Evolutionary conservation across 1,140 invertebrate species (phyloP).

Genomic region (Drosophila truncata): DNA sequence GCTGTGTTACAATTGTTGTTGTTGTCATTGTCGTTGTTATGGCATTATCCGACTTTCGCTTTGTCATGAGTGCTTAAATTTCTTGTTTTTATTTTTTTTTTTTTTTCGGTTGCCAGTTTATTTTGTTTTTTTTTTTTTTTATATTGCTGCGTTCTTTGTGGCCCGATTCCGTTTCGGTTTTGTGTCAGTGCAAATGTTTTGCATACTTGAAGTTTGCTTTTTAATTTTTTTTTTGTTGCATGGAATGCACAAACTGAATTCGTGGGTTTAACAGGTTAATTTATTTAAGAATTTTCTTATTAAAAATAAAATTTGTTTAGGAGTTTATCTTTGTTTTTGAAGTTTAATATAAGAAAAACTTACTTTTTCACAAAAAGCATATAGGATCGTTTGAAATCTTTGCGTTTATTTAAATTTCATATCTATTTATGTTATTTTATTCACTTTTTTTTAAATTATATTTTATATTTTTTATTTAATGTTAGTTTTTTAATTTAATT

Average conservation of each 20-base stretch:
- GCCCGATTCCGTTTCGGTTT: conserved; percentile 28
- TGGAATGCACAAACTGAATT: background rate
- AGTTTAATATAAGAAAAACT: background rate
- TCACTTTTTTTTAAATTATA: too few species aligned
- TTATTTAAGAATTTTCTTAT: background rate
- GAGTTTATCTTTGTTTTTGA: background rate
- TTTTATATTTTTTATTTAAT: too few species aligned
- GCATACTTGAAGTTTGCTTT: conserved; percentile 9
- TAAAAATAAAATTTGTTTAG: background rate
- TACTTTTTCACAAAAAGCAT: too few species aligned
- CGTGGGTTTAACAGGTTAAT: conserved; percentile 7
- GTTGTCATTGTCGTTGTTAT: conserved; percentile 43
- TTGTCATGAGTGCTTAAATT: conserved; percentile 65
- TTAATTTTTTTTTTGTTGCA: background rate
- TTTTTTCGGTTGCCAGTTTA: conserved; percentile 4
- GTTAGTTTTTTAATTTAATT: too few species aligned
- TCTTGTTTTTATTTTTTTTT: conserved; percentile 33
- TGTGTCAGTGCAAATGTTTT: conserved; percentile 43
- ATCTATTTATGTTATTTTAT: too few species aligned
- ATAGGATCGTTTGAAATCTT: background rate
- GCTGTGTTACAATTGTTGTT: conserved; percentile 17
- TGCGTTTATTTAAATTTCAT: background rate
- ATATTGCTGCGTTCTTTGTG: conserved; percentile 5
- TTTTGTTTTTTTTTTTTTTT: conserved; percentile 20
- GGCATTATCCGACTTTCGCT: conserved; percentile 72